Conservation (phyloP, 2,888 invertebrate species). For the Cheilosia impressa region DNA sequence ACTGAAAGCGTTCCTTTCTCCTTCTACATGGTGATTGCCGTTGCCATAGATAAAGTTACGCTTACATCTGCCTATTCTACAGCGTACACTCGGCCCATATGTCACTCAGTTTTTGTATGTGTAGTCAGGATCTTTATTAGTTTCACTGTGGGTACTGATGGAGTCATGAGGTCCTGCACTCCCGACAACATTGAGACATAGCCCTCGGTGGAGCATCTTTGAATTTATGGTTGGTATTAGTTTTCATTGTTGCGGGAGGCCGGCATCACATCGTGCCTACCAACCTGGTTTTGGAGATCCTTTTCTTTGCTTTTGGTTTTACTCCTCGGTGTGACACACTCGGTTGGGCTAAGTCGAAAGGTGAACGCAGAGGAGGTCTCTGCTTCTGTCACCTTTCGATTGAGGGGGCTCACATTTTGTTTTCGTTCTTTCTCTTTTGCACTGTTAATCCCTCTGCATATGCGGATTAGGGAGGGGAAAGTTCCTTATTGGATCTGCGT, state of each 20-base stretch:
- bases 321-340: conserved; percentile 11
- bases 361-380: background rate
- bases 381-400: conserved; percentile 42
- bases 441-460: conserved; percentile 9
- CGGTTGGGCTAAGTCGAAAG: background rate
- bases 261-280: conserved; percentile 18
- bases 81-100: conserved; percentile 44
- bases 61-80: conserved; percentile 39
- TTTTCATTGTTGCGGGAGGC: conserved; percentile 44
- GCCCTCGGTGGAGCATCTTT: conserved; percentile 43
- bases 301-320: conserved; percentile 5
- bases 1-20: conserved; percentile 19
- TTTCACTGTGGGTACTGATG: conserved; percentile 17
- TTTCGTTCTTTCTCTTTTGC: background rate
- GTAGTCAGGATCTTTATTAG: conserved; percentile 58
- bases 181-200: conserved; percentile 52
- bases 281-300: conserved; percentile 38
- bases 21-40: background rate
- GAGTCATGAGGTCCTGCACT: conserved; percentile 31
- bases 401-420: background rate
- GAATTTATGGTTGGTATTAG: conserved; percentile 58
- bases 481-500: conserved; percentile 36
- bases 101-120: conserved; percentile 50
- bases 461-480: conserved; percentile 1
- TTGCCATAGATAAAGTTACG: conserved; percentile 38